Conservation (phyloP, 64 coral and sea anemone species). For the Platygyra sinensis region DNA sequence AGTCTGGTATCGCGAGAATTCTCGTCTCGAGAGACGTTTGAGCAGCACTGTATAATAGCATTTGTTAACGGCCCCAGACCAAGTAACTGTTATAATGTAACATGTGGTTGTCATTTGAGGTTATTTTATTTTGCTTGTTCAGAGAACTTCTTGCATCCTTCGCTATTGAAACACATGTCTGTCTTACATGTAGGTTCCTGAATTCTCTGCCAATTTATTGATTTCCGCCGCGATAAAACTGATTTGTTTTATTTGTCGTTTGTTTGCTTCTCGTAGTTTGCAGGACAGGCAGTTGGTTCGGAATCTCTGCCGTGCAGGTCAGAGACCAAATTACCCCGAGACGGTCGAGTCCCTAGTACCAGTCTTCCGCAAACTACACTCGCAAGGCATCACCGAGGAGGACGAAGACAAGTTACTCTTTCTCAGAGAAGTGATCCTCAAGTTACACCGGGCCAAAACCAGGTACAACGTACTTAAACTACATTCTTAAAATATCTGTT, state of each 20-base stretch:
- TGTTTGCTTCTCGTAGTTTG: conserved; percentile 46
- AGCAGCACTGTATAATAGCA: no score
- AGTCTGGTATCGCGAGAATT: no score
- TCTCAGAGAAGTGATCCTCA: conserved; percentile 86
- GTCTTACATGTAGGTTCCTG: no score
- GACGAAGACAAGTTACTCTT: conserved; percentile 94
- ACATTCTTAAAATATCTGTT: no score
- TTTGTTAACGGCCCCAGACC: no score
- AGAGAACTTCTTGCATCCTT: no score
- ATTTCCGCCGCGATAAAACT: not conserved
- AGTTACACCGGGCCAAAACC: conserved; percentile 76
- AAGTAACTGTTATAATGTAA: no score
- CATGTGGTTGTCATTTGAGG: no score
- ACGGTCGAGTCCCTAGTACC: conserved; percentile 74
- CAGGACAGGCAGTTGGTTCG: conserved; percentile 91
- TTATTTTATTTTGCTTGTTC: no score
- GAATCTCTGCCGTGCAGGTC: conserved; percentile 75
- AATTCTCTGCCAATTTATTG: no score
- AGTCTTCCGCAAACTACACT: conserved; percentile 88
- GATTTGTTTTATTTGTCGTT: not conserved
- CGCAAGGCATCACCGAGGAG: conserved; percentile 90
- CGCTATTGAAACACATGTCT: no score
- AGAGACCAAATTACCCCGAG: conserved; percentile 77
- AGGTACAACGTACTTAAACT: conserved; percentile 32
- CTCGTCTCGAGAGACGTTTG: no score